These are phyloP conservation scores for Margaritifera margaritifera DNA, from an alignment of 2,888 invertebrate genomes.

Conservation along the genomic window DNA sequence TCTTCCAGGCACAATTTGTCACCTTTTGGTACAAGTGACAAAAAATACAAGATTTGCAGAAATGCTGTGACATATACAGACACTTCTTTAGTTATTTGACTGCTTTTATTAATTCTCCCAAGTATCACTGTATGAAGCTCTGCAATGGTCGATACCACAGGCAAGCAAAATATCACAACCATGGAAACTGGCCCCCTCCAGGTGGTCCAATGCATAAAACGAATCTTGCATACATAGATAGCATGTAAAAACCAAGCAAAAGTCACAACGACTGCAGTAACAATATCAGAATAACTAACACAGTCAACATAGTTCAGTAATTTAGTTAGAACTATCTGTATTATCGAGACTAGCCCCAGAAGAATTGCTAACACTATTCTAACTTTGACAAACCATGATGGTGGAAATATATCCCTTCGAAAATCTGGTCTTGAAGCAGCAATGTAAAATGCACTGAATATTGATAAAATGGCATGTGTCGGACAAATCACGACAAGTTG, in stretches of 20 bases:
- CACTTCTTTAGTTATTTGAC: conserved; percentile 54
- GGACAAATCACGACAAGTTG: conserved; percentile 84
- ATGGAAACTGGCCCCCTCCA: conserved; percentile 82
- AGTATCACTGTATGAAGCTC: conserved; percentile 80
- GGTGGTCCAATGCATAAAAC: conserved; percentile 69
- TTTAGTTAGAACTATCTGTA: conserved; percentile 76
- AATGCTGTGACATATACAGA: conserved; percentile 49
- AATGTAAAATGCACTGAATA: conserved; percentile 86
- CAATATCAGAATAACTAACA: conserved; percentile 80
- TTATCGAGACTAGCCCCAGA: conserved; percentile 81
- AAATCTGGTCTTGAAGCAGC: conserved; percentile 75
- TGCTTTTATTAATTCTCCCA: conserved; percentile 38
- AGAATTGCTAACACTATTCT: conserved; percentile 75
- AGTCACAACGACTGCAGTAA: conserved; percentile 82
- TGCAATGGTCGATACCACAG: conserved; percentile 81
- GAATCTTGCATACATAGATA: conserved; percentile 82
- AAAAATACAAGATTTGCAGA: conserved; percentile 81
- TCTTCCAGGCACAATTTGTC: conserved; percentile 34
- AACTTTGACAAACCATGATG: conserved; percentile 69
- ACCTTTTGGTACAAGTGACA: conserved; percentile 80
- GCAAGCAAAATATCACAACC: conserved; percentile 81
- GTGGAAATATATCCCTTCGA: conserved; percentile 18
- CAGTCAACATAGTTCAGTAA: conserved; percentile 48
- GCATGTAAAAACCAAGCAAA: conserved; percentile 89
- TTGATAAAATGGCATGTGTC: conserved; percentile 81